Conservation (phyloP, 2,888 invertebrate species). For the Thymelicus acteon region DNA sequence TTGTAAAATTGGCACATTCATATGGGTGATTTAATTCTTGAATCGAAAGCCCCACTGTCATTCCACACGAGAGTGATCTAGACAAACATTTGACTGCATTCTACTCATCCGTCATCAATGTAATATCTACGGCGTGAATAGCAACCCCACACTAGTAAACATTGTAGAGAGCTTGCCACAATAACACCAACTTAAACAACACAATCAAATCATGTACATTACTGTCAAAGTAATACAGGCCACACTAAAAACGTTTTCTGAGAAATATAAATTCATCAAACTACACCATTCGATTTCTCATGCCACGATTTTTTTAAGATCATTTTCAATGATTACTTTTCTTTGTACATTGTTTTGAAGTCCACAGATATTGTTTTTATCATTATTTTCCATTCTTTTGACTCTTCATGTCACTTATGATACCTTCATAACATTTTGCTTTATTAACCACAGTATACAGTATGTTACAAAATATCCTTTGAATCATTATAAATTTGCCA, state of each 20-base stretch:
- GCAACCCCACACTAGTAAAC: constrained; percentile 65
- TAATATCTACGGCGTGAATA: constrained; percentile 60
- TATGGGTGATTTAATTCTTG: constrained; percentile 51
- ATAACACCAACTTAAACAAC: constrained; percentile 60
- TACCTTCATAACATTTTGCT: background rate
- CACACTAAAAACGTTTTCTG: constrained; percentile 40
- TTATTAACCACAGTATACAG: background rate
- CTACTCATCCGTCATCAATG: constrained; percentile 49
- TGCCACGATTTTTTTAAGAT: constrained; percentile 47
- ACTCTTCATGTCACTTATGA: background rate
- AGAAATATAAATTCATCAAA: constrained; percentile 53
- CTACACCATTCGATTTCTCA: constrained; percentile 52
- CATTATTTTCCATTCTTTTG: background rate
- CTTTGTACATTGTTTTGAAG: constrained; percentile 42
- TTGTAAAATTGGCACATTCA: constrained; percentile 38
- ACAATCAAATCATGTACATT: constrained; percentile 57
- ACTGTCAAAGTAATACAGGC: constrained; percentile 43
- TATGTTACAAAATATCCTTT: background rate
- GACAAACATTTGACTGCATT: constrained; percentile 49
- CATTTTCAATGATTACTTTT: constrained; percentile 40
- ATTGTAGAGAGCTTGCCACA: constrained; percentile 76
- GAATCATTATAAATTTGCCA: background rate
- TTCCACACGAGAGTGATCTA: constrained; percentile 53
- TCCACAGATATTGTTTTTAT: constrained; percentile 45
- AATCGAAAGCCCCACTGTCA: constrained; percentile 66